Base-by-base conservation (phyloP, 2,113 vertebrate genomes). In the Sceloporus tristichus region DNA sequence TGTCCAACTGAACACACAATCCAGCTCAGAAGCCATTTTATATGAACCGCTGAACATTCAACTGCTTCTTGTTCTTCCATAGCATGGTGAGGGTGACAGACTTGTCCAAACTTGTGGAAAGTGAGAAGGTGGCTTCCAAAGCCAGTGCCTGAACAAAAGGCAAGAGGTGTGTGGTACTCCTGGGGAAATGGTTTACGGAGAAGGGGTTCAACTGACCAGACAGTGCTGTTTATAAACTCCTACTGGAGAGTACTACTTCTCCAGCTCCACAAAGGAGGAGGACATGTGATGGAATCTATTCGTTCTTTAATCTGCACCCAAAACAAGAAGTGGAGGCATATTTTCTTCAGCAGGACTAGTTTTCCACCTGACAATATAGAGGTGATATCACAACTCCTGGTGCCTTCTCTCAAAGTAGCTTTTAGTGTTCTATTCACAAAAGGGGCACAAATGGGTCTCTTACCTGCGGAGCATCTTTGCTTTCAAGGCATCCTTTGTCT, bases 401-500 rank as follows among this genome's bases (percentile, higher is more conserved):
- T 48, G 8, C n/a, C 27, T 27, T 9, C 6, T 19, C 18, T 34
- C 59, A 53, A 62, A 19, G 65, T 14, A 18, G 5, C 34, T 40
- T 7, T 66, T 13, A 16, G 40, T 14, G 1, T 48, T 83, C 66
- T 53, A 19, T 48, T 9, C 53, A 25, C 25, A 3, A 11, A 16
- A 19, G 71, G 42, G 23, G 48, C 2, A 29, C 5, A 16, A 29
- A n/a, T 2, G 56, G 25, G 2, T 1, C 2, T 13, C 34, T 93
- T 91, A 99, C 98, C 98, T 98, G 87, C 97, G 97, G 1, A 99
- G 95, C 66, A 98, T 90, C 83, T 98, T 98, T 2, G 97, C 96
- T 88, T 97, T 96, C 87, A 97, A 92, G 0, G 96, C 97, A 2
- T 98, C 95, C 4, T 98, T 97, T 0, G 97, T 97, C 91, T 98